Evolutionary conservation across 2,113 vertebrate genomes (phyloP).

Genomic region (Nibea coibor): DNA sequence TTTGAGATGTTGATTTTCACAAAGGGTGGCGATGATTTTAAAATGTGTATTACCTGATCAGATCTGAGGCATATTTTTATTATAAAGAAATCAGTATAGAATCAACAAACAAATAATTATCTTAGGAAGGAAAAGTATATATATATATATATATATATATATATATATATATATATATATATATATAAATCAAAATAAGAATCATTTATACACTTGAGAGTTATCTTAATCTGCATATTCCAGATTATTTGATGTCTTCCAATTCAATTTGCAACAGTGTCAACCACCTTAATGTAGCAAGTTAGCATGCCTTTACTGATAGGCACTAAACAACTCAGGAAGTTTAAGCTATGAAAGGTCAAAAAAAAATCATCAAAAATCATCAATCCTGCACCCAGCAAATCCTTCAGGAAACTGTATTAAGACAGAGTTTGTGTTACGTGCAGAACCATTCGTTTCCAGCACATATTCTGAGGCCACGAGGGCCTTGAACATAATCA

Average conservation of each 20-base stretch:
- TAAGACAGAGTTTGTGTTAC: too few species aligned
- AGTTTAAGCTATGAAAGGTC: too few species aligned
- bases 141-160: too few species aligned
- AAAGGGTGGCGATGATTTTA: not conserved
- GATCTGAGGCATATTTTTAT: not conserved
- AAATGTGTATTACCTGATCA: not conserved
- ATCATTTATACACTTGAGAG: not conserved
- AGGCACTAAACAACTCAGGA: not conserved
- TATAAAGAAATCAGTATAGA: not conserved
- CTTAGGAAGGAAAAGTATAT: not conserved
- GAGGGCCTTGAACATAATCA: too few species aligned
- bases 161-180: too few species aligned
- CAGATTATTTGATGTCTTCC: not conserved
- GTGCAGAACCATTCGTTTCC: too few species aligned
- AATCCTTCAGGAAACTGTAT: too few species aligned
- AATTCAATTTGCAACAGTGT: not conserved
- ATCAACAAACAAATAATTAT: not conserved
- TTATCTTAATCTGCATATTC: not conserved
- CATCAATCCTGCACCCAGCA: too few species aligned
- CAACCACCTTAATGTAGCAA: not conserved
- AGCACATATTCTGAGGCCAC: too few species aligned
- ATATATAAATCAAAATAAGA: not conserved
- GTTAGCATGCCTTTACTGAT: not conserved
- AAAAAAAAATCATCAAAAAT: too few species aligned
- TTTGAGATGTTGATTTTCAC: not conserved